Evolutionary conservation across 30 jellyfish, hydroid and myxozoan species (phyloP), one percentile per base, ranked within the genome.

Genomic region (Chrysaora quinquecirrha): DNA sequence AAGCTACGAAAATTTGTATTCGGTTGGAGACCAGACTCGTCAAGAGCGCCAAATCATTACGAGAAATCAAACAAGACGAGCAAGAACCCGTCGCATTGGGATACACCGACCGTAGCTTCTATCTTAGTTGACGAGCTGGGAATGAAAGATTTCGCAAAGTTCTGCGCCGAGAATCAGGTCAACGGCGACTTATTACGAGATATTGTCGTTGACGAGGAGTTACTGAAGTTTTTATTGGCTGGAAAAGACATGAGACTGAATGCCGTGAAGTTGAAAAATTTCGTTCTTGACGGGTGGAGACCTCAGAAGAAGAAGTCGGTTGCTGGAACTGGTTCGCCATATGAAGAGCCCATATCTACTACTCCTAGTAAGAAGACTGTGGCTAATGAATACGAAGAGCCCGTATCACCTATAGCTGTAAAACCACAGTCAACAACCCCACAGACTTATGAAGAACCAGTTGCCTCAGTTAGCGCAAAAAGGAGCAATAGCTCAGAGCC

Each of bases 21-120:
- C 62, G 98, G 98, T 12, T 92, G 98, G 98, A 49, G 98, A 32
- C 97, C 98, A 0, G 98, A 92, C 38, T 34, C 85, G 29, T 29
- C 74, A 75, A 62, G 95, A 60, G 88, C 90, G 6, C 12, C 47
- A 1, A 46, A 34, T 27, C 77, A 80, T 50, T 76, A 67, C 24
- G 90, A 74, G 68, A 56, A 50, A 34, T 75, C 72, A 33, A 77
- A 81, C 64, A 62, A 58, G 33, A 38, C 29, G 7, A 80, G 97
- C 71, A 76, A 86, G 58, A 94, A 92, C 46, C 96, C 98, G n/a
- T 38, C 90, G 24, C 75, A 86, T 23, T 92, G 98, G 98, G 64
- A 87, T 56, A 72, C 85, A 29, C 48, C 24, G n/a, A 96, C 75
- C 60, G 98, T 92, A 12, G 82, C 86, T 1, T 83, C 46, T 3